Evolutionary conservation across 2,888 invertebrate genomes (phyloP).

Genomic region (Cataglyphis rosenhaueri): DNA sequence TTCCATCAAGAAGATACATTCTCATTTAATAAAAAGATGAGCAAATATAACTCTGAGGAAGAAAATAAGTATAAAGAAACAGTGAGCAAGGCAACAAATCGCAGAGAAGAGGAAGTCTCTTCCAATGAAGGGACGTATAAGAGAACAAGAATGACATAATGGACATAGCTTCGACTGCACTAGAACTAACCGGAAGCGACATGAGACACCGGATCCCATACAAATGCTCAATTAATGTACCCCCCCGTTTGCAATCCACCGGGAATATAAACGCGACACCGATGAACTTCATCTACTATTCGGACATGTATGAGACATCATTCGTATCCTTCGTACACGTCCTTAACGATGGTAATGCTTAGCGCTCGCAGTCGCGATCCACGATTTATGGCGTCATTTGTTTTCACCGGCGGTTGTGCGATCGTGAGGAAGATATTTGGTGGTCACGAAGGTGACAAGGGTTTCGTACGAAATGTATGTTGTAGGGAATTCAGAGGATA

Average conservation of each 20-base stretch:
- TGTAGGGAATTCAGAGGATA: conserved; percentile 44
- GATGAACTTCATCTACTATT: conserved; percentile 26
- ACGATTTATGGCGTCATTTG: conserved; percentile 71
- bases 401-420: conserved; percentile 37
- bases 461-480: conserved; percentile 68
- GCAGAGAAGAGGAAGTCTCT: conserved; percentile 23
- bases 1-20: not conserved
- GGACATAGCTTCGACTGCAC: conserved; percentile 44
- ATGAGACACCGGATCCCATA: conserved; percentile 79
- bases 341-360: conserved; percentile 45
- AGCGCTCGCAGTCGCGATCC: conserved; percentile 50
- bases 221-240: conserved; percentile 81
- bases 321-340: conserved; percentile 55
- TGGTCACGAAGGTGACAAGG: conserved; percentile 60
- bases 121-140: conserved; percentile 45
- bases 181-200: conserved; percentile 79
- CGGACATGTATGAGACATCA: conserved; percentile 50
- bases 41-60: not conserved
- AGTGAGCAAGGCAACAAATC: not conserved
- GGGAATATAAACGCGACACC: conserved; percentile 42
- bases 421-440: conserved; percentile 65
- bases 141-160: conserved; percentile 38
- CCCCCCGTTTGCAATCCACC: conserved; percentile 56
- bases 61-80: not conserved
- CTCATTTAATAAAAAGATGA: not conserved